phyloP scores from a whole-genome alignment of 2,888 invertebrate species.

The Scrobipalpa costella region DNA sequence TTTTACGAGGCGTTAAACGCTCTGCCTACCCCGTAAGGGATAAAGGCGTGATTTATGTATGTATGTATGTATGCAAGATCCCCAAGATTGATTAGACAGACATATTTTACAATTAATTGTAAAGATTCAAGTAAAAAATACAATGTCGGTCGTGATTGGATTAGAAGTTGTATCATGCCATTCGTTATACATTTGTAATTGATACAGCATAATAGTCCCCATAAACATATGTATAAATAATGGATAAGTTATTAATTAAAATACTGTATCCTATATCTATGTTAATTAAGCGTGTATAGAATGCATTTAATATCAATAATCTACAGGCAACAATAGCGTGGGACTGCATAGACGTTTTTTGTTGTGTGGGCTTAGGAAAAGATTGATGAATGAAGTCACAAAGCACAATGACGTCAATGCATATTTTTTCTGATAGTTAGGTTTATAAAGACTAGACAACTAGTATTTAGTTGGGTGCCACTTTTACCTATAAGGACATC shows the following conservation, averaged over 20 bases:
- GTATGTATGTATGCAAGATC: too few relatives aligned
- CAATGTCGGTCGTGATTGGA: background rate
- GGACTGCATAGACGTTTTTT: background rate
- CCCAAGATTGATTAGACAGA: too few relatives aligned
- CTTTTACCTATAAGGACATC: too few relatives aligned
- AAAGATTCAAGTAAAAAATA: background rate
- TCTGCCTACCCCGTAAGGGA: too few relatives aligned
- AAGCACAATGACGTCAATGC: background rate
- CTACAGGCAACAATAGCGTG: background rate
- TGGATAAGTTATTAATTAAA: background rate
- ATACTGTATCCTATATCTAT: too few relatives aligned
- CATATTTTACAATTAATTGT: background rate
- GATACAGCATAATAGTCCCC: background rate
- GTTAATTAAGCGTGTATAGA: background rate
- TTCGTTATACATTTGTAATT: background rate
- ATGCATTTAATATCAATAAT: background rate
- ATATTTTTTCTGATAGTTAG: too few relatives aligned
- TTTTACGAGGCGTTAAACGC: too few relatives aligned
- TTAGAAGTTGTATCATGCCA: background rate
- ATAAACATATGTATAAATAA: constrained; percentile 1
- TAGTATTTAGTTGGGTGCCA: too few relatives aligned
- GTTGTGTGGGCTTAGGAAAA: background rate
- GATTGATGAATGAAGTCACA: background rate
- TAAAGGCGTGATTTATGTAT: too few relatives aligned
- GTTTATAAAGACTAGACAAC: too few relatives aligned